These are phyloP conservation scores for Polietes domitor DNA, from an alignment of 2,888 invertebrate species.

Conservation along the genomic window DNA sequence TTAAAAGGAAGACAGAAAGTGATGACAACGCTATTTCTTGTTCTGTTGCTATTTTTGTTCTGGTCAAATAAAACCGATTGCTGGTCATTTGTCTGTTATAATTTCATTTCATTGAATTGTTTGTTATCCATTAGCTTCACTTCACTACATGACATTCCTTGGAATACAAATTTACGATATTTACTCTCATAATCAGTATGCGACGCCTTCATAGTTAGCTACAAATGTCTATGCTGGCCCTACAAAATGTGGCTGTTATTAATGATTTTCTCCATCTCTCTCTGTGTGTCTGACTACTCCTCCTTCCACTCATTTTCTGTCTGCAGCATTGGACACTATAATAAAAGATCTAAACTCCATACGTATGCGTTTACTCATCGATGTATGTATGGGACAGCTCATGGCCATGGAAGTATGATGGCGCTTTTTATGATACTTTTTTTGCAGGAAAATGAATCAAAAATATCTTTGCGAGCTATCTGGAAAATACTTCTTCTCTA, in stretches of 20 bases:
- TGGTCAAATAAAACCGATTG: conserved; percentile 11
- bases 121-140: background rate
- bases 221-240: background rate
- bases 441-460: no score
- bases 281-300: background rate
- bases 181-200: conserved; percentile 35
- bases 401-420: no score
- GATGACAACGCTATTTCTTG: conserved; percentile 28
- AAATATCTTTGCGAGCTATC: no score
- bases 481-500: no score
- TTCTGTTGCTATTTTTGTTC: background rate
- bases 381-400: conserved; percentile 15
- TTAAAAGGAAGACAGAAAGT: background rate
- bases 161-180: conserved; percentile 40
- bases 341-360: conserved; percentile 42
- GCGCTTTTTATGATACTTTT: no score
- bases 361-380: conserved; percentile 45
- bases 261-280: conserved; percentile 11
- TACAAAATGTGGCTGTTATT: background rate
- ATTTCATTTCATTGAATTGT: conserved; percentile 33
- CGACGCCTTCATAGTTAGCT: conserved; percentile 29
- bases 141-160: conserved; percentile 18
- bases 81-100: conserved; percentile 43
- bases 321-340: background rate
- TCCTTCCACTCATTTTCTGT: conserved; percentile 22